These are phyloP conservation scores for Centropus bengalensis DNA, from an alignment of 2,113 vertebrate genomes.

Conservation along the genomic window DNA sequence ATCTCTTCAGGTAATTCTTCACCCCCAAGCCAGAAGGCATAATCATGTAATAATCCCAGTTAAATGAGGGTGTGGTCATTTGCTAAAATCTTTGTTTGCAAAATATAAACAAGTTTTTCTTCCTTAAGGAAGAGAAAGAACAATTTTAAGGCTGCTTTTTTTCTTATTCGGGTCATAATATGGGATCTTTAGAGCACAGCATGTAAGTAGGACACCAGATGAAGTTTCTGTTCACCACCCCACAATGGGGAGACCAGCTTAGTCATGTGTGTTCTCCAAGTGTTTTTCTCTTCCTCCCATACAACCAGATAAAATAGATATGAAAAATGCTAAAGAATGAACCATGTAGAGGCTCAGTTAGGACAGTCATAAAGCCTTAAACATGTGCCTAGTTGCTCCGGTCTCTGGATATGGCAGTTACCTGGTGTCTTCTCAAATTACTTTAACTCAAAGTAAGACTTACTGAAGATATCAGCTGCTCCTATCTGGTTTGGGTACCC, in stretches of 20 bases:
- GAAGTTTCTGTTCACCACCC: background rate
- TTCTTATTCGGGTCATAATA: background rate
- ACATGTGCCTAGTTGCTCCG: background rate
- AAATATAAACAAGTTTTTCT: slow-evolving; percentile 30
- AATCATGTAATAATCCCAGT: background rate
- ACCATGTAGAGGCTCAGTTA: background rate
- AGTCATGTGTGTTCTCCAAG: background rate
- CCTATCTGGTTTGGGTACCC: background rate
- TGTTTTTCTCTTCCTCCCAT: background rate
- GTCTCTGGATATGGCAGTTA: background rate
- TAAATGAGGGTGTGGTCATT: background rate
- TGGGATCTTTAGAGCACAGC: background rate
- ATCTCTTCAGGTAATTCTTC: slow-evolving; percentile 8
- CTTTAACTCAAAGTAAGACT: background rate
- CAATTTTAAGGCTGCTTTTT: background rate
- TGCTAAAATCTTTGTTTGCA: slow-evolving; percentile 16
- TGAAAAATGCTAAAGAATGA: background rate
- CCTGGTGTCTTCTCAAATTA: background rate
- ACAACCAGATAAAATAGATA: background rate
- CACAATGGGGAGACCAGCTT: background rate
- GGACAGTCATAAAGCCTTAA: background rate
- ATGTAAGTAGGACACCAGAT: background rate
- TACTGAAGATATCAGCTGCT: background rate
- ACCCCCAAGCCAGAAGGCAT: background rate
- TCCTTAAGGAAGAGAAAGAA: slow-evolving; percentile 4